Evolutionary conservation across 2,113 vertebrate genomes (phyloP).

Genomic region (Phyllostomus hastatus): DNA sequence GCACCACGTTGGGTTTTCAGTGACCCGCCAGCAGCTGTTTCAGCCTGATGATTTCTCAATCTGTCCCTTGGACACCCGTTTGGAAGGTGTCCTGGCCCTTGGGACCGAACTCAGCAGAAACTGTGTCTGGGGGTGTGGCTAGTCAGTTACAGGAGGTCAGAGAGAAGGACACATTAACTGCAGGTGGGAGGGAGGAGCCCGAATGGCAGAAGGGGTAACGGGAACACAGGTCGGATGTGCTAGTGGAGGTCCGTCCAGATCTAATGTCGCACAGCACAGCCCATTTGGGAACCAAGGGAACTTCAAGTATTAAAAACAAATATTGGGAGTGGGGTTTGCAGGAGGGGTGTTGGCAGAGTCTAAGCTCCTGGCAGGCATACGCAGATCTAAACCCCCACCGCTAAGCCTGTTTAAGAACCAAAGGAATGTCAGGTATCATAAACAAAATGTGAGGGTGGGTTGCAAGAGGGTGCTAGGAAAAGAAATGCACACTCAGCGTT

Average conservation of each 20-base stretch:
- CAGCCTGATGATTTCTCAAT: slow-evolving; percentile 46
- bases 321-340: background rate
- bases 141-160: background rate
- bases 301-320: background rate
- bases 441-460: background rate
- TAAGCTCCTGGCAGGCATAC: background rate
- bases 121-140: slow-evolving; percentile 31
- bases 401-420: background rate
- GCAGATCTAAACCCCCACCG: background rate
- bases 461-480: background rate
- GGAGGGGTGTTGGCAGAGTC: background rate
- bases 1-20: background rate
- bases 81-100: slow-evolving; percentile 36
- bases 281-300: background rate
- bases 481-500: background rate
- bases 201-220: background rate
- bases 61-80: slow-evolving; percentile 18
- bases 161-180: background rate
- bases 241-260: background rate
- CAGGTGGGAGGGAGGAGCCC: background rate
- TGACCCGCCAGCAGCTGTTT: slow-evolving; percentile 27
- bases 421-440: background rate
- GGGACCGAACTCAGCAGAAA: slow-evolving; percentile 46
- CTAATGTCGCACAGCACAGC: background rate
- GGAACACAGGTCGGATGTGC: background rate